Conservation (phyloP, 1,140 invertebrate species). For the Thaumatotibia leucotreta region DNA sequence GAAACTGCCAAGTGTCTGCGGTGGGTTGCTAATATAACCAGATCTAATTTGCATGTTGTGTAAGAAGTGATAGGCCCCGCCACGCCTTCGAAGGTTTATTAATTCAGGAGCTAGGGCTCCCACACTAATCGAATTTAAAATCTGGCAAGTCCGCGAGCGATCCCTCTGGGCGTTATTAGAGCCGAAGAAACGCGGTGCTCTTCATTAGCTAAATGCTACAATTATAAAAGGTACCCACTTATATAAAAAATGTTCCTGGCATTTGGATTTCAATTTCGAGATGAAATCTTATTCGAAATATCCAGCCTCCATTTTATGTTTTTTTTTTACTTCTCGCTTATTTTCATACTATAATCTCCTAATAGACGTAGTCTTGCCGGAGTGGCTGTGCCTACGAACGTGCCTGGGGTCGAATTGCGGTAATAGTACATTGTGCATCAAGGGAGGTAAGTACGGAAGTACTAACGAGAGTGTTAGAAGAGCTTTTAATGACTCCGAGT, state of each 20-base stretch:
- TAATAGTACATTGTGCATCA: too few species aligned
- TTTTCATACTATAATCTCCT: too few species aligned
- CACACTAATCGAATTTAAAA: constrained; percentile 12
- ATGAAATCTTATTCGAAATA: too few species aligned
- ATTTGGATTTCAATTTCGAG: too few species aligned
- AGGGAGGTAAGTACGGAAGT: too few species aligned
- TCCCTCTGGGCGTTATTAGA: not conserved
- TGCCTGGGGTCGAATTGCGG: too few species aligned
- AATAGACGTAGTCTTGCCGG: too few species aligned
- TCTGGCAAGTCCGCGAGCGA: not conserved
- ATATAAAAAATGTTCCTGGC: not conserved
- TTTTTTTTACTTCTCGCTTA: too few species aligned
- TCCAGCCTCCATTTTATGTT: too few species aligned
- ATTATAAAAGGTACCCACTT: not conserved
- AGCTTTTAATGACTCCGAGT: too few species aligned
- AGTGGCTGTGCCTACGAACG: too few species aligned
- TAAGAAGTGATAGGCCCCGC: not conserved
- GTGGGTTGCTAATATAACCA: not conserved
- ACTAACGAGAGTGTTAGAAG: too few species aligned
- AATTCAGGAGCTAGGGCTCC: not conserved
- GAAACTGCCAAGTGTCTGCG: not conserved
- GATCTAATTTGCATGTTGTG: not conserved
- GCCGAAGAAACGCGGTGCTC: not conserved
- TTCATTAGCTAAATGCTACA: not conserved
- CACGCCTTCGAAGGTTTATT: not conserved